Conservation (phyloP, 1,140 invertebrate genomes). For the Goniozus legneri region DNA sequence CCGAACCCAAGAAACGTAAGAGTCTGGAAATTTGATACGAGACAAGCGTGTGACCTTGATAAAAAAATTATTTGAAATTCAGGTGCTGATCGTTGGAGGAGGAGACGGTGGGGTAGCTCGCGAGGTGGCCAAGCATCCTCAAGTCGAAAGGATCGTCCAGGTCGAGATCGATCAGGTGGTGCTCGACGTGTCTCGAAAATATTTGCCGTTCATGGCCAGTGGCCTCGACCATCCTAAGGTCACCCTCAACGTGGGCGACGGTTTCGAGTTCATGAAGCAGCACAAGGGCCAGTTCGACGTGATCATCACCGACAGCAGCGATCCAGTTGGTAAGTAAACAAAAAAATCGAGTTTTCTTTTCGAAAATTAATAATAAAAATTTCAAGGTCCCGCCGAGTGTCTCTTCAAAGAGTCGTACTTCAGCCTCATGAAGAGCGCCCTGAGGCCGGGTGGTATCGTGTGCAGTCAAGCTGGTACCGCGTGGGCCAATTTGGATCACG, state of each 20-base stretch:
- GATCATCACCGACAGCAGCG: constrained; percentile 97
- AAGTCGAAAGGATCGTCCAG: constrained; percentile 74
- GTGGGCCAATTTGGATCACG: constrained; percentile 82
- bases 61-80: background rate
- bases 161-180: constrained; percentile 95
- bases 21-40: background rate
- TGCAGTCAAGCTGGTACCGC: constrained; percentile 90
- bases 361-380: background rate
- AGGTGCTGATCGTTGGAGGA: constrained; percentile 94
- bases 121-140: constrained; percentile 91
- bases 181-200: constrained; percentile 87
- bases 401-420: constrained; percentile 87
- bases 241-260: constrained; percentile 83
- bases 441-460: constrained; percentile 84
- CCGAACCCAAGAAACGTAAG: constrained; percentile 83
- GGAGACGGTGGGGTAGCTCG: constrained; percentile 95
- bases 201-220: constrained; percentile 84
- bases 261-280: constrained; percentile 90
- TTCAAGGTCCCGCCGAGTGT: constrained; percentile 64
- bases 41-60: background rate
- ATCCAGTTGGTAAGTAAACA: constrained; percentile 80
- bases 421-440: constrained; percentile 75
- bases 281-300: constrained; percentile 89
- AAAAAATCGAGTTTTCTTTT: no score
- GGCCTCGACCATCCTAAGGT: constrained; percentile 85